These are phyloP conservation scores for Columbina picui DNA, from an alignment of 2,113 vertebrate species.

Conservation along the genomic window DNA sequence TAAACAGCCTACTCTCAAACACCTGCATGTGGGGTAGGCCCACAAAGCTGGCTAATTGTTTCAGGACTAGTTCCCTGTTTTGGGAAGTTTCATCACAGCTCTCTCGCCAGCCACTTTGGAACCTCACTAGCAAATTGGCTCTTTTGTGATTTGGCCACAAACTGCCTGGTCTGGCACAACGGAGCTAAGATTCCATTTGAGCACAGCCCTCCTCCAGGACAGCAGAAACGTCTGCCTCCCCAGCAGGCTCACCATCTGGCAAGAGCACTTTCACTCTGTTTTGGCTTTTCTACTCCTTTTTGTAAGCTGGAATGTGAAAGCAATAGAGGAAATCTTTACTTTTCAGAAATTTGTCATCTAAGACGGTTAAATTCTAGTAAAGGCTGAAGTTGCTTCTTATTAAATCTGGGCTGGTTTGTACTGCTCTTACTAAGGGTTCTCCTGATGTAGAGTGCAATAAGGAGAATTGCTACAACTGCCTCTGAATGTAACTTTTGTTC, in stretches of 20 bases:
- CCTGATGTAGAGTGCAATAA: neutral
- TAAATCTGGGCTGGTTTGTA: neutral
- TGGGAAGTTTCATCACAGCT: neutral
- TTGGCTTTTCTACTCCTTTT: constrained; percentile 13
- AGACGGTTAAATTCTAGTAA: neutral
- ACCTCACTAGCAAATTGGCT: neutral
- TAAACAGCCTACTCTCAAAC: neutral
- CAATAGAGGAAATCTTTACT: neutral
- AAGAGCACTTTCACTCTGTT: neutral
- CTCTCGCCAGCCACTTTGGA: constrained; percentile 22
- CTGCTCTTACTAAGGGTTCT: neutral
- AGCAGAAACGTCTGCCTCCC: neutral
- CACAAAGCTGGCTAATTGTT: neutral
- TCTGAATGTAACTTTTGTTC: neutral
- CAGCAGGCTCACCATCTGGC: neutral
- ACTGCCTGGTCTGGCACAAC: constrained; percentile 20
- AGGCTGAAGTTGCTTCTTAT: neutral
- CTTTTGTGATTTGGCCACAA: constrained; percentile 11
- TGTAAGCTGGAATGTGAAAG: neutral
- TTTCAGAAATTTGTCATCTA: neutral
- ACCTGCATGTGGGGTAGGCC: neutral
- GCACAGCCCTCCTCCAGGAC: neutral
- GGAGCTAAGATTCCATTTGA: constrained; percentile 44
- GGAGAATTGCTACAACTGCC: neutral
- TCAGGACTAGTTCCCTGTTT: neutral